Evolutionary conservation across 2,113 vertebrate species (phyloP).

Genomic region (Pomatorhinus ruficollis): DNA sequence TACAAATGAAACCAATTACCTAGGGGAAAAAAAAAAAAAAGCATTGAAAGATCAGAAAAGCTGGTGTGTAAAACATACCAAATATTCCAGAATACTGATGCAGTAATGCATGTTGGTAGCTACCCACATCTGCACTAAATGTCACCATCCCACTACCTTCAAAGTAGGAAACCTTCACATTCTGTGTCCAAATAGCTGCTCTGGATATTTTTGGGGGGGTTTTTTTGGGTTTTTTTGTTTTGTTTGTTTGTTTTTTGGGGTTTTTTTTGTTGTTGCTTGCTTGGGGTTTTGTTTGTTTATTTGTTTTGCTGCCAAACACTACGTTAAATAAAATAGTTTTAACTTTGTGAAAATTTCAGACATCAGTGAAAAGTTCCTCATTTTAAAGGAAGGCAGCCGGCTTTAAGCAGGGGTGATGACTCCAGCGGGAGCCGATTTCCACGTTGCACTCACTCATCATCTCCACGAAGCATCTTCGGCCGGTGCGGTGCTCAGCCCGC

Average conservation of each 20-base stretch:
- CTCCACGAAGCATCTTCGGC: fast-evolving
- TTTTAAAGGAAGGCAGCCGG: background rate
- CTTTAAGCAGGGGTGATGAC: background rate
- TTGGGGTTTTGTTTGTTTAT: too few relatives aligned
- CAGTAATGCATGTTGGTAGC: background rate
- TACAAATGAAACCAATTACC: background rate
- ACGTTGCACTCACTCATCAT: fast-evolving
- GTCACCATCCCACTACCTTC: background rate
- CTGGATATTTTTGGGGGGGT: background rate
- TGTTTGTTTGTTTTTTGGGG: too few relatives aligned
- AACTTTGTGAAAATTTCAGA: background rate
- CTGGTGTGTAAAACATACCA: background rate
- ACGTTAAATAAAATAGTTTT: background rate
- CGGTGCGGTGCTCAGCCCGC: too few relatives aligned
- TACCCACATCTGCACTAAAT: background rate
- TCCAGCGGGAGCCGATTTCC: background rate
- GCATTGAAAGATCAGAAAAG: background rate
- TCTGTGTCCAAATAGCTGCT: background rate
- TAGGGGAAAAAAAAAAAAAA: background rate
- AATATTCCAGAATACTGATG: background rate
- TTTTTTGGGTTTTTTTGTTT: too few relatives aligned
- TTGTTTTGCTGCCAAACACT: too few relatives aligned
- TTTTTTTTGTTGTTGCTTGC: too few relatives aligned
- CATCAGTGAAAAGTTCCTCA: background rate
- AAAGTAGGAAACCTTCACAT: background rate